Percentiles rank a stretch among this genome's conserved stretches.
Conservation (phyloP, 2,113 vertebrate genomes). For the Neotoma lepida region DNA sequence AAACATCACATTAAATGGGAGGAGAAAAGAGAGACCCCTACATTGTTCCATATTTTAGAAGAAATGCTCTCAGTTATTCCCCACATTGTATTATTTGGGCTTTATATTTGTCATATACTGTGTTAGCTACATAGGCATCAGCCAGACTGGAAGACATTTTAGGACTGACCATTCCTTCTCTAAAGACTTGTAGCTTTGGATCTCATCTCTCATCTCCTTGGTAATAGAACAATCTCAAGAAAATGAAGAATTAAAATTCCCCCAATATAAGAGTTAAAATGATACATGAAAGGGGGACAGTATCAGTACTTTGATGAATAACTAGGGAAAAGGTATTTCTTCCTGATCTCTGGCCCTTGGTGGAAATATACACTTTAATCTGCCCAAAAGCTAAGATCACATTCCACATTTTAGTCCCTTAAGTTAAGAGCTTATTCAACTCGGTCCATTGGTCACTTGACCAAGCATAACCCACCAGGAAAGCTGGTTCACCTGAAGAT, state of each 20-base stretch:
- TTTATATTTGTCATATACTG: background rate
- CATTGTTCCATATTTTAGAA: background rate
- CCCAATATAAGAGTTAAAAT: background rate
- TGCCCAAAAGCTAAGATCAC: background rate
- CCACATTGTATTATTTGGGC: background rate
- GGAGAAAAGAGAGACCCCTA: background rate
- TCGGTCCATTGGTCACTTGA: background rate
- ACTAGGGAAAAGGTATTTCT: background rate
- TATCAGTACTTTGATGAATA: background rate
- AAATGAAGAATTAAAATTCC: background rate
- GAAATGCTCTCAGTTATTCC: background rate
- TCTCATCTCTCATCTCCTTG: background rate
- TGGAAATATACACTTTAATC: background rate
- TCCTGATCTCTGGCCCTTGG: background rate
- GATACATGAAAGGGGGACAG: accelerated
- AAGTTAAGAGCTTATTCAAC: background rate
- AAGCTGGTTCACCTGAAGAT: background rate
- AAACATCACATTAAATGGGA: background rate
- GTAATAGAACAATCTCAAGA: background rate
- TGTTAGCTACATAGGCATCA: background rate
- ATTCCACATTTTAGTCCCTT: background rate
- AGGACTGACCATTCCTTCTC: background rate
- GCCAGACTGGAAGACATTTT: background rate
- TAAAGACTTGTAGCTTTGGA: background rate
- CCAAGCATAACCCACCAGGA: background rate